Conservation (phyloP, 1,140 invertebrate genomes). For the Bombyx mori region DNA sequence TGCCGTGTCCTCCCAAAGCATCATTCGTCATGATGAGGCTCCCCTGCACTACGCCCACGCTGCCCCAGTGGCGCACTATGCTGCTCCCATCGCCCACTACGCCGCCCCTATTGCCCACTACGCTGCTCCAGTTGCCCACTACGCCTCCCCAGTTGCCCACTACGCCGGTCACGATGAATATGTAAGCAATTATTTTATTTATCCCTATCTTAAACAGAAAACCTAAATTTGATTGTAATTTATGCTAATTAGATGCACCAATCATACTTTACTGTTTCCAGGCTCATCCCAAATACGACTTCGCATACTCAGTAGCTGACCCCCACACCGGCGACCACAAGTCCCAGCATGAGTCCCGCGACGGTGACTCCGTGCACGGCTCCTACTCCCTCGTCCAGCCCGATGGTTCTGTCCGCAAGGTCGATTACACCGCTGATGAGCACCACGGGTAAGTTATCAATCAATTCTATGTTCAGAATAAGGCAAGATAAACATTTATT, state of each 20-base stretch:
- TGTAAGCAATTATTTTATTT: slow-evolving; percentile 16
- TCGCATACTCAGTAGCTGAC: slow-evolving; percentile 67
- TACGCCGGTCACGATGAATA: slow-evolving; percentile 34
- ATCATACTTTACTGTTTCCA: slow-evolving; percentile 9
- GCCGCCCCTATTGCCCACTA: slow-evolving; percentile 33
- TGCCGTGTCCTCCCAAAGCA: slow-evolving; percentile 49
- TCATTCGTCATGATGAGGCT: slow-evolving; percentile 42
- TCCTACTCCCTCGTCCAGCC: slow-evolving; percentile 50
- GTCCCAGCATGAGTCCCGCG: slow-evolving; percentile 40
- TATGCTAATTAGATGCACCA: slow-evolving; percentile 4
- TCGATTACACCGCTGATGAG: slow-evolving; percentile 53
- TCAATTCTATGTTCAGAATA: not conserved
- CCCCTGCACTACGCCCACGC: slow-evolving; percentile 18
- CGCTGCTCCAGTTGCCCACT: slow-evolving; percentile 24
- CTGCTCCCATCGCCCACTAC: slow-evolving; percentile 27
- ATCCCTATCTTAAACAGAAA: not conserved
- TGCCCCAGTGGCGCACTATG: slow-evolving; percentile 23
- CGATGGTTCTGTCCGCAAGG: slow-evolving; percentile 51
- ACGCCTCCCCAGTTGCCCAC: slow-evolving; percentile 36
- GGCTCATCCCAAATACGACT: slow-evolving; percentile 58
- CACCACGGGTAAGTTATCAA: slow-evolving; percentile 29
- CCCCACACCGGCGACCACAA: slow-evolving; percentile 42
- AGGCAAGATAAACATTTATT: not conserved
- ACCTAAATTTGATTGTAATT: slow-evolving; percentile 5
- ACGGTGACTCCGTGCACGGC: slow-evolving; percentile 47